Evolutionary conservation across 2,113 vertebrate species (phyloP).

Genomic region (Dasyprocta punctata): DNA sequence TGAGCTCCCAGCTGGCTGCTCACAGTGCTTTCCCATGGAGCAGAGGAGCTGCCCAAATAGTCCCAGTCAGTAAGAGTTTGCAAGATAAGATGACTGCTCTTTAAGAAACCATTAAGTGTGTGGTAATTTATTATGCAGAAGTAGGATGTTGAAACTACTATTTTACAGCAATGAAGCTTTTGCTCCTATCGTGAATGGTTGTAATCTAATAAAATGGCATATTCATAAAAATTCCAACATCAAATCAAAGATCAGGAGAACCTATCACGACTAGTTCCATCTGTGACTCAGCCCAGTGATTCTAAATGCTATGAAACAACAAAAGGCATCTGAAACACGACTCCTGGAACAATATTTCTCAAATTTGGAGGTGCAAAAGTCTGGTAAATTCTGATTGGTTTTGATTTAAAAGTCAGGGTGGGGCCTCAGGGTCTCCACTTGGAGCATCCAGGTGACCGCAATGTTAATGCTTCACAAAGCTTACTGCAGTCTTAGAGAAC

Average conservation of each 20-base stretch:
- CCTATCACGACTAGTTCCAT: background rate
- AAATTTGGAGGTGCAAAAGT: background rate
- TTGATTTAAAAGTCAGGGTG: background rate
- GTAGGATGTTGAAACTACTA: background rate
- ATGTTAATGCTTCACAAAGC: too few species aligned
- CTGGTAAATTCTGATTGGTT: background rate
- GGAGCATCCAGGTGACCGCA: background rate
- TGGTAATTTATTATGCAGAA: background rate
- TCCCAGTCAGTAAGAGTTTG: background rate
- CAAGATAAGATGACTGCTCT: background rate
- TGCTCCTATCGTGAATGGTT: background rate
- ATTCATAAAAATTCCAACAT: background rate
- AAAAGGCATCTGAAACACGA: background rate
- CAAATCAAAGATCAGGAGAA: conserved; percentile 30
- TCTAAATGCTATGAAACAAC: background rate
- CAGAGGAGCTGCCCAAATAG: background rate
- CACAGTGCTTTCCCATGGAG: background rate
- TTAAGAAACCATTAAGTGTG: conserved; percentile 13
- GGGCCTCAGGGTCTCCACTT: background rate
- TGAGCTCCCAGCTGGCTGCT: background rate
- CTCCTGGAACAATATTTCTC: background rate
- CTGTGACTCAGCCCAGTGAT: background rate
- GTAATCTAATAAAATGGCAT: background rate
- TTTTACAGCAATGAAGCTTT: background rate
- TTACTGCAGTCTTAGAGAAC: background rate